Percentiles rank a stretch among this genome's conserved stretches.
These are phyloP conservation scores for Solenopsis fugax DNA, from an alignment of 1,140 invertebrate species.

Conservation along the genomic window DNA sequence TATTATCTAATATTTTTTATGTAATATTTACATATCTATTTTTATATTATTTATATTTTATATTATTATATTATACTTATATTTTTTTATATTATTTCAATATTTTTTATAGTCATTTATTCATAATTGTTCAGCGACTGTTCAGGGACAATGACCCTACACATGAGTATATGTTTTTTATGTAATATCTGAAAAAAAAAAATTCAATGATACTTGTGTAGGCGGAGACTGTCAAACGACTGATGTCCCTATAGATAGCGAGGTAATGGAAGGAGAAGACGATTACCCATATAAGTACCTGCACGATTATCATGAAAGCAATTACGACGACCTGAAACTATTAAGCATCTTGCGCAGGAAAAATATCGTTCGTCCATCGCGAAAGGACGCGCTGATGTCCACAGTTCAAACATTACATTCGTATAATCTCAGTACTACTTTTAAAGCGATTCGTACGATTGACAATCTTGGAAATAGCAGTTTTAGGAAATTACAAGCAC, in stretches of 20 bases:
- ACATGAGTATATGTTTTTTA: not conserved
- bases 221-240: slow-evolving; percentile 84
- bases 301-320: slow-evolving; percentile 75
- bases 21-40: too few relatives aligned
- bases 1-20: too few relatives aligned
- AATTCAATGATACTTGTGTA: slow-evolving; percentile 58
- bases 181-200: not conserved
- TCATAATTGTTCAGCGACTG: too few relatives aligned
- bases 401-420: slow-evolving; percentile 1
- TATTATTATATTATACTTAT: too few relatives aligned
- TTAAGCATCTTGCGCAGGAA: slow-evolving; percentile 74
- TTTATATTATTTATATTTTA: too few relatives aligned
- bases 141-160: not conserved
- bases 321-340: slow-evolving; percentile 71
- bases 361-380: not conserved
- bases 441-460: not conserved
- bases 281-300: slow-evolving; percentile 84
- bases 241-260: slow-evolving; percentile 76
- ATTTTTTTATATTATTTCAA: too few relatives aligned
- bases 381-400: not conserved
- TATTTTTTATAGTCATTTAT: too few relatives aligned
- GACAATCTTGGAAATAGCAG: not conserved
- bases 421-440: not conserved
- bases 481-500: not conserved
- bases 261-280: slow-evolving; percentile 79